phyloP scores from a whole-genome alignment of 2,113 vertebrate genomes.

The Pomatorhinus ruficollis region DNA sequence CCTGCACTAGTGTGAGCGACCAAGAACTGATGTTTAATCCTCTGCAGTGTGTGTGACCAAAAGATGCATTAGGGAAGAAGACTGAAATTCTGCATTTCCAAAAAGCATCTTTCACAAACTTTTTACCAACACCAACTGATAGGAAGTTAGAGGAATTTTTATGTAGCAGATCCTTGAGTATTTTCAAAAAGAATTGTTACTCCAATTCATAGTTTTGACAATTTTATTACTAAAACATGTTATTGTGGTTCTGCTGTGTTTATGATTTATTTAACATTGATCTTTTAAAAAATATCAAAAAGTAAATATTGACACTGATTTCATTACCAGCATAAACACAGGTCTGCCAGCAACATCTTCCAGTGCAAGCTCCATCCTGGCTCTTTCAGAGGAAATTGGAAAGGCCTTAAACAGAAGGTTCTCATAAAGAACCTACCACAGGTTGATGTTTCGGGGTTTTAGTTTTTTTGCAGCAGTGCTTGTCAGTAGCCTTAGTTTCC shows the following conservation, averaged over 20 bases:
- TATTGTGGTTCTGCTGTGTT: conserved; percentile 8
- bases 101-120: neutral
- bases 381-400: neutral
- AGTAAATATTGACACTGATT: neutral
- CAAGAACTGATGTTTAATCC: neutral
- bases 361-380: conserved; percentile 6
- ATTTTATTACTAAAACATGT: neutral
- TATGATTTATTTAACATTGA: neutral
- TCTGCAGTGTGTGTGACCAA: neutral
- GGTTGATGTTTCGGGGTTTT: neutral
- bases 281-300: neutral
- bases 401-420: conserved; percentile 39
- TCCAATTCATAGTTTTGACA: neutral
- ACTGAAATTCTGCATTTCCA: neutral
- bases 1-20: neutral
- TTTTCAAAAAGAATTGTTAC: neutral
- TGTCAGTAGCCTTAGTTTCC: conserved; percentile 37
- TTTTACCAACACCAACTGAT: neutral
- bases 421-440: conserved; percentile 18
- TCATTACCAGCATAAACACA: conserved; percentile 38
- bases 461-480: conserved; percentile 18
- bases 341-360: conserved; percentile 7
- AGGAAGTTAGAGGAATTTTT: neutral
- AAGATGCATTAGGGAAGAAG: neutral
- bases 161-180: neutral